Percentiles rank a stretch among this genome's conserved stretches.
These are phyloP conservation scores for Ischnura elegans DNA, from an alignment of 2,888 invertebrate species.

Conservation along the genomic window DNA sequence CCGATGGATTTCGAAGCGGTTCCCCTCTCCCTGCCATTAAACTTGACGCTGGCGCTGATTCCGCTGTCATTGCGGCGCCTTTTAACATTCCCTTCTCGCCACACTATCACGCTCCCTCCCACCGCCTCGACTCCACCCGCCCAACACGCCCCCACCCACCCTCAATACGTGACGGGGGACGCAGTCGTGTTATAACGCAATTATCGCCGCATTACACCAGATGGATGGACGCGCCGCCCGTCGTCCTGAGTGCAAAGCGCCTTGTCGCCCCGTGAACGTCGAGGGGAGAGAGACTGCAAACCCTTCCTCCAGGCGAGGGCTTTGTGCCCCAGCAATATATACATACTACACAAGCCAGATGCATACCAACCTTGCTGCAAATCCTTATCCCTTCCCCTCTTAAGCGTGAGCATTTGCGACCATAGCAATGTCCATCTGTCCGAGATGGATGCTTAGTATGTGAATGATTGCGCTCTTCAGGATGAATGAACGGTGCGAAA, in stretches of 20 bases:
- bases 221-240: slow-evolving; percentile 1
- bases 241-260: neutral
- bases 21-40: too few relatives aligned
- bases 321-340: neutral
- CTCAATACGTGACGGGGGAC: neutral
- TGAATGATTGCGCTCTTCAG: too few relatives aligned
- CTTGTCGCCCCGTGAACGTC: neutral
- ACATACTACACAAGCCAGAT: too few relatives aligned
- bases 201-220: neutral
- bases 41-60: neutral
- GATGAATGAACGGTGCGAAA: too few relatives aligned
- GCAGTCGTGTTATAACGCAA: neutral
- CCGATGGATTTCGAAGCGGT: neutral
- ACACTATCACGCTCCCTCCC: neutral
- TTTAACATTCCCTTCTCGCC: neutral
- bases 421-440: neutral
- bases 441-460: too few relatives aligned
- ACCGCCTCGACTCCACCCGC: too few relatives aligned
- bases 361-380: too few relatives aligned
- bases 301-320: neutral
- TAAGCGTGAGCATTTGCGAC: neutral
- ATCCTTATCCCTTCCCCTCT: neutral
- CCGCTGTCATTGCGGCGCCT: neutral
- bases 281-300: too few relatives aligned
- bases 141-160: too few relatives aligned